Evolutionary conservation across 2,113 vertebrate genomes (phyloP).

Genomic region (Ornithorhynchus anatinus): DNA sequence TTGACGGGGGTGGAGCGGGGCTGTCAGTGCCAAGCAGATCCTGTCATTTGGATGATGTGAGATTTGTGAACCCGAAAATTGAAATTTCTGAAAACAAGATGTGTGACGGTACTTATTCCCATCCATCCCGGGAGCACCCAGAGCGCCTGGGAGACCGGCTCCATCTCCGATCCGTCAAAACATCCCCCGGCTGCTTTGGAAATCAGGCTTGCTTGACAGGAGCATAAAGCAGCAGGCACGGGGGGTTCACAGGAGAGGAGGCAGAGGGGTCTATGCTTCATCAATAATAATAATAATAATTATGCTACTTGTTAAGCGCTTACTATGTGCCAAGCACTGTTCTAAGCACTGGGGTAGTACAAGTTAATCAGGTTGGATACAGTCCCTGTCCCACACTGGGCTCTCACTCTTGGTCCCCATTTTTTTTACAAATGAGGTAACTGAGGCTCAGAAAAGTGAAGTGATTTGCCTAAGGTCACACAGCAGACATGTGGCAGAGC

Average conservation of each 20-base stretch:
- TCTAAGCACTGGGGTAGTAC: too few species aligned
- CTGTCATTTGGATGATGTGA: conserved; percentile 24
- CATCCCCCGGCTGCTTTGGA: not conserved
- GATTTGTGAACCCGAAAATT: conserved; percentile 54
- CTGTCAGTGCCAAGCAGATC: conserved; percentile 53
- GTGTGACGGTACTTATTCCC: not conserved
- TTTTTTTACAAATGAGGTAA: too few species aligned
- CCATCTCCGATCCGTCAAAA: accelerated
- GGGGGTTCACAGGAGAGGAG: not conserved
- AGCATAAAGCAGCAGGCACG: not conserved
- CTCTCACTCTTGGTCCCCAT: too few species aligned
- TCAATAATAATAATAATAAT: too few species aligned
- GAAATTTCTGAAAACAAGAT: conserved; percentile 33
- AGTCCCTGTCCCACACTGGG: too few species aligned
- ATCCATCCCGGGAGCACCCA: not conserved
- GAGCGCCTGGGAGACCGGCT: accelerated
- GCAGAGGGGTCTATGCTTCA: not conserved
- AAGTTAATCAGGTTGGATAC: too few species aligned
- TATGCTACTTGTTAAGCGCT: too few species aligned
- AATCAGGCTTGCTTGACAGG: not conserved
- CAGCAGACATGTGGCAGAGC: too few species aligned
- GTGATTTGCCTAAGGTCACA: too few species aligned
- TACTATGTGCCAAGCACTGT: too few species aligned
- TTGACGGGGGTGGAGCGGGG: not conserved
- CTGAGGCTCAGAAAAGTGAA: too few species aligned